Evolutionary conservation across 2,888 invertebrate species (phyloP), one percentile per base, ranked within the genome.

Genomic region (Gisinianus flammeolus): DNA sequence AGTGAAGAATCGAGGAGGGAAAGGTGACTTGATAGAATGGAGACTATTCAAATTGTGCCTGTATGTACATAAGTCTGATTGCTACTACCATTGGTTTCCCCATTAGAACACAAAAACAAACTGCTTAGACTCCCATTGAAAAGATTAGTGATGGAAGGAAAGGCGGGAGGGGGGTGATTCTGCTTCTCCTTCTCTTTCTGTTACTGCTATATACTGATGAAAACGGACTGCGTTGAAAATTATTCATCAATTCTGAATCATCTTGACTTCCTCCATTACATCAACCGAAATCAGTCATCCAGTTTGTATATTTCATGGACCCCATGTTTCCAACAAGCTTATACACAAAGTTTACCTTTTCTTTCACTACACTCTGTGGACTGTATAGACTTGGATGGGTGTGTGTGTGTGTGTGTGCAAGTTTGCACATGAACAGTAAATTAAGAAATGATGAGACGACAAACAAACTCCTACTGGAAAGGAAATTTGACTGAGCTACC

Each of bases 401-500:
- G 12, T 35, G 35, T 35, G 35, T 35, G n/a, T 6, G 56, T 10
- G 56, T n/a, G n/a, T n/a, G 56, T 6, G 56, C 4, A n/a, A 62
- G 62, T 19, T 16, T 62, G 62, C 62, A 22, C 26, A 22, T 62
- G 12, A 62, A 62, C 62, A 26, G 16, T 62, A 62, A 62, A 62
- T 62, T 62, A 26, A 62, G 62, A 28, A 62, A 62, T 26, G 62
- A 62, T 62, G 62, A 62, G 62, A 62, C 26, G 26, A 62, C 12
- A 62, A 44, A 35, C 35, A 35, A 35, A 44, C 44, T 44, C 44
- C 44, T 19, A 44, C 16, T 44, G 12, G 44, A 19, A n/a, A n/a
- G n/a, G n/a, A n/a, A n/a, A n/a, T n/a, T n/a, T n/a, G n/a, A n/a
- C n/a, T n/a, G n/a, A n/a, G n/a, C n/a, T n/a, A n/a, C n/a, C n/a